Evolutionary conservation across 2,113 vertebrate genomes (phyloP), one percentile per base, ranked within the genome.

Genomic region (Sinocyclocheilus anshuiensis): DNA sequence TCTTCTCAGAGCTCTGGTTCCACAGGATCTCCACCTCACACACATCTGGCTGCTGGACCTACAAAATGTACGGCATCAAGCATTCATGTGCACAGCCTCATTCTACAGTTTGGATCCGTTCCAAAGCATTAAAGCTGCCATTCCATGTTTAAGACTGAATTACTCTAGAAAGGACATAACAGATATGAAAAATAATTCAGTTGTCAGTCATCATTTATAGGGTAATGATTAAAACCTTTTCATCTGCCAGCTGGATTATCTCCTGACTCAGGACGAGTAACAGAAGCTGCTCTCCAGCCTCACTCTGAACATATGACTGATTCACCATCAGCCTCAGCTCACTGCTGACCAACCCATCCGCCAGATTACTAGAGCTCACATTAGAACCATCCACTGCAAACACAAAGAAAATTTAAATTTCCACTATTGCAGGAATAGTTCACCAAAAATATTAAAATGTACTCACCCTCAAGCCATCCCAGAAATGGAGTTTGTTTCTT

Each of bases 31-130:
- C 95, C 89, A 98, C 93, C 93, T 98, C 97, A 89, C 93, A 96
- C 89, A 97, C 95, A 59, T 97, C 96, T 77, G 96, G 95, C 91
- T 98, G 97, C 87, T 97, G 95, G 89, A 96, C 96, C 97, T 98
- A 81, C 26, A 57, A 53, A 84, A 90, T 6, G 0, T 75, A 4
- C 0, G 0, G 15, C 18, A 77, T 26, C 4, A 50, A 50, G 61
- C 5, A 63, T 2, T 29, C 45, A 2, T 1, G 10, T 20, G 18
- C 39, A 61, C 29, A 22, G n/a, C 15, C 24, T 24, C 69, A 39
- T 10, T 22, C 42, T 9, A 29, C 2, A 55, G 48, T 29, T 50
- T 55, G 13, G 15, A 16, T 77, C 18, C 24, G 18, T 26, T 77
- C 26, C 53, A 55, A 22, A 29, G 15, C 75, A 55, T 77, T 20